Conservation (phyloP, 2,113 vertebrate genomes). For the Malaclemys terrapin region DNA sequence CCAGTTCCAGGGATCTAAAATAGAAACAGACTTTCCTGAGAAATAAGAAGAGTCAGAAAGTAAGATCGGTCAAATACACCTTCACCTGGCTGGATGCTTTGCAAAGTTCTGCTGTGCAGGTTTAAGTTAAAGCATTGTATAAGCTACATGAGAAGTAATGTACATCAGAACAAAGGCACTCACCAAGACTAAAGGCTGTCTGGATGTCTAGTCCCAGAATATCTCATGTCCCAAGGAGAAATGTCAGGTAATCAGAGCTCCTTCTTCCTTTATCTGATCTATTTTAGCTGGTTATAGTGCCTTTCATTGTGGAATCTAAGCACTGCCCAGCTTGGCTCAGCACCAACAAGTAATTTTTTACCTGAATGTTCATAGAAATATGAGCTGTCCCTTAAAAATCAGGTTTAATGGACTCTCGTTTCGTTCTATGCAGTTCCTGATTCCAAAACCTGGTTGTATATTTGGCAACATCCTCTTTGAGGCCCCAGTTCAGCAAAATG, state of each 20-base stretch:
- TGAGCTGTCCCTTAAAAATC: accelerated
- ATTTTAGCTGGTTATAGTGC: neutral
- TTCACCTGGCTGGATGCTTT: neutral
- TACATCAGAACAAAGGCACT: neutral
- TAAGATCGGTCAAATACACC: neutral
- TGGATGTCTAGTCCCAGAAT: neutral
- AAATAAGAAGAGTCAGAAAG: neutral
- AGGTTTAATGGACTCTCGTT: accelerated
- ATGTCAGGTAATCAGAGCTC: neutral
- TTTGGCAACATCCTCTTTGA: neutral
- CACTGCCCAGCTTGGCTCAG: accelerated
- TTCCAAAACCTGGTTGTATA: accelerated
- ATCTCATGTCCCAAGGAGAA: neutral
- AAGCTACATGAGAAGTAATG: neutral
- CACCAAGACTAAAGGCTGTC: neutral
- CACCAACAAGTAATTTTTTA: accelerated
- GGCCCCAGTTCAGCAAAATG: accelerated
- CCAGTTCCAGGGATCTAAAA: neutral
- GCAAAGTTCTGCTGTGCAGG: neutral
- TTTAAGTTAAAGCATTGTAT: neutral
- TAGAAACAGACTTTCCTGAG: neutral
- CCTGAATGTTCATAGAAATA: neutral
- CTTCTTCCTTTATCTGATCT: neutral
- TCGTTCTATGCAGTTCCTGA: accelerated
- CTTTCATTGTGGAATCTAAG: neutral